These are phyloP conservation scores for Orientallactaga sibirica DNA, from an alignment of 2,797 vertebrate genomes.

Conservation along the genomic window DNA sequence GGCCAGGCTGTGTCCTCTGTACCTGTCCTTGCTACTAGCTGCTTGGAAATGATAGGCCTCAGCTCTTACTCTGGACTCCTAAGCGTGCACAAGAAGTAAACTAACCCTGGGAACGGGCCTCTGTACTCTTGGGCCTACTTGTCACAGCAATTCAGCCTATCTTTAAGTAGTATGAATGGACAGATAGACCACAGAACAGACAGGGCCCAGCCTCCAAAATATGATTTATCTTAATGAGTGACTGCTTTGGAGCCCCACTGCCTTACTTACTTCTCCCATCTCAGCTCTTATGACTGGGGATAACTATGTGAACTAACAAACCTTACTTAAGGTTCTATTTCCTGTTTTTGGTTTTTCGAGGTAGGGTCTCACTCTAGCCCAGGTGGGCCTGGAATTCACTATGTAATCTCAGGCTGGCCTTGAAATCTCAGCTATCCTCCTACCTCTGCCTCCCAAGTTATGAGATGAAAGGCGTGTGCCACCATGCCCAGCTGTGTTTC, in stretches of 20 bases:
- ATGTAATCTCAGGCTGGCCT: no score
- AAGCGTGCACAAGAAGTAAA: background rate
- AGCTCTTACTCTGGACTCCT: background rate
- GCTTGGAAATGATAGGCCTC: background rate
- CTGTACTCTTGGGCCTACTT: background rate
- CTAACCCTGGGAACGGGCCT: background rate
- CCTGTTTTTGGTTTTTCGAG: background rate
- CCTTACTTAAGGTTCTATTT: background rate
- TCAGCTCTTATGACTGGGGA: background rate
- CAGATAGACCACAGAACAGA: background rate
- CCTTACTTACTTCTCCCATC: background rate
- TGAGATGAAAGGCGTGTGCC: no score
- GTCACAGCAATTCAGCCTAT: background rate
- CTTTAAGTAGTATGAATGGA: background rate
- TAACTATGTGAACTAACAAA: constrained; percentile 45
- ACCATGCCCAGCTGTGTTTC: no score
- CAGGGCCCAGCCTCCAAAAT: background rate
- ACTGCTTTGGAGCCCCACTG: background rate
- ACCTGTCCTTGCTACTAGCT: background rate
- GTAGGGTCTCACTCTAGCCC: no score
- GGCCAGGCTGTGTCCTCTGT: background rate
- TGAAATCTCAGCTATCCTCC: no score
- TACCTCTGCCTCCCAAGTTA: no score
- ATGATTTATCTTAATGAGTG: background rate
- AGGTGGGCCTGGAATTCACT: no score